A percentile compares a stretch with the other conserved stretches of the same genome.
Conservation (phyloP, 2,797 vertebrate genomes). For the Mormyrus hasselquistii region DNA sequence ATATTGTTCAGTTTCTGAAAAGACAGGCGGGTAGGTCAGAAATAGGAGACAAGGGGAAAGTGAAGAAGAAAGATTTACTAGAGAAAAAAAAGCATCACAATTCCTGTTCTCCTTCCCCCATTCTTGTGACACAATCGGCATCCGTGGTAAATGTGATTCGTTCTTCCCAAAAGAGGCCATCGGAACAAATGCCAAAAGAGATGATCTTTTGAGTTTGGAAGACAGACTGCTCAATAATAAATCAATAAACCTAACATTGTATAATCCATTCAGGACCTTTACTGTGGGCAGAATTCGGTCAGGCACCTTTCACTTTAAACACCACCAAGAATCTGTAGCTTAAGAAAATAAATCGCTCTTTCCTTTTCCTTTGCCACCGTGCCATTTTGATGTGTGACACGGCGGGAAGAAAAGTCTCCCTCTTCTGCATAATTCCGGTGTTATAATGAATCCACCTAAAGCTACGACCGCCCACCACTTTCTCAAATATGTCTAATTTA, state of each 20-base stretch:
- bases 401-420: not conserved
- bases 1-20: not conserved
- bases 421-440: not conserved
- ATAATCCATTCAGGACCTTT: not conserved
- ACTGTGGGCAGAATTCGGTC: not conserved
- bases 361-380: not conserved
- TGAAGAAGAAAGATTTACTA: not conserved
- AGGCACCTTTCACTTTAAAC: not conserved
- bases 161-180: not conserved
- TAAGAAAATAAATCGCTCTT: not conserved
- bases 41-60: not conserved
- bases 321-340: not conserved
- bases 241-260: not conserved
- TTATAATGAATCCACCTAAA: constrained; percentile 1
- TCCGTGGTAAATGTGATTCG: not conserved
- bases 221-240: constrained; percentile 7
- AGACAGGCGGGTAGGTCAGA: not conserved
- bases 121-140: not conserved
- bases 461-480: not conserved
- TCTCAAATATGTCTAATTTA: constrained; percentile 13
- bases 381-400: not conserved
- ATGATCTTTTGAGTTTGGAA: not conserved
- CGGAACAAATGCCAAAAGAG: not conserved
- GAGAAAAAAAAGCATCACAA: not conserved
- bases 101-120: not conserved